A percentile compares a stretch with the other conserved stretches of the same genome.
Conservation (phyloP, 2,888 invertebrate genomes). For the Microctonus aethiopoides region DNA sequence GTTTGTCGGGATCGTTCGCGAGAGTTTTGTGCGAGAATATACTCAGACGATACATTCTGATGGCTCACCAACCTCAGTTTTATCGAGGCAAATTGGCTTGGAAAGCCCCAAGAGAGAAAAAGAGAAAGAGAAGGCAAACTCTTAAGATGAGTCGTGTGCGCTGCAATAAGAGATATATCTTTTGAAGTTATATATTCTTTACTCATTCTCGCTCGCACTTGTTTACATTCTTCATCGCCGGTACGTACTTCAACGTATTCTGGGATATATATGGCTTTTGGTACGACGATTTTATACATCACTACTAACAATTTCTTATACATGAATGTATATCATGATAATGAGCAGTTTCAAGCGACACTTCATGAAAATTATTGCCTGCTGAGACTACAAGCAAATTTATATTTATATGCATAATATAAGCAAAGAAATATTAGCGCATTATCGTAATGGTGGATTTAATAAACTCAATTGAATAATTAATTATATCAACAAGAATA, state of each 20-base stretch:
- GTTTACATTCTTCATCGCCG: conserved; percentile 17
- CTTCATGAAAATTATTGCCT: not conserved
- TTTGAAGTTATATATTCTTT: not conserved
- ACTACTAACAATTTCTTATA: not conserved
- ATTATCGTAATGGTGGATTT: conserved; percentile 8
- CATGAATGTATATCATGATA: not conserved
- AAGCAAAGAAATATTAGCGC: not conserved
- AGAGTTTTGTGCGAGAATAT: conserved; percentile 21
- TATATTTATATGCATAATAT: not conserved
- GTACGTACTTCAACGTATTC: not conserved
- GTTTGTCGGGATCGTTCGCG: conserved; percentile 36
- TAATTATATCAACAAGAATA: conserved; percentile 29
- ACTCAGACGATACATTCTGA: not conserved
- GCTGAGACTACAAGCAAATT: conserved; percentile 8
- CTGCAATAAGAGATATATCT: conserved; percentile 13
- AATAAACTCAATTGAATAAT: conserved; percentile 35
- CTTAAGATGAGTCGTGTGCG: conserved; percentile 28
- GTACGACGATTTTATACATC: not conserved
- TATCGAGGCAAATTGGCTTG: conserved; percentile 61
- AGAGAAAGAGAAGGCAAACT: no score
- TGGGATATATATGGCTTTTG: not conserved
- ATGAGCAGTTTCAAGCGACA: not conserved
- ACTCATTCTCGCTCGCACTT: conserved; percentile 21
- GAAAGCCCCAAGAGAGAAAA: conserved; percentile 51
- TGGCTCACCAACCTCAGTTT: conserved; percentile 45